These are phyloP conservation scores for Macrocentrus cingulum DNA, from an alignment of 1,140 invertebrate species.

Conservation along the genomic window DNA sequence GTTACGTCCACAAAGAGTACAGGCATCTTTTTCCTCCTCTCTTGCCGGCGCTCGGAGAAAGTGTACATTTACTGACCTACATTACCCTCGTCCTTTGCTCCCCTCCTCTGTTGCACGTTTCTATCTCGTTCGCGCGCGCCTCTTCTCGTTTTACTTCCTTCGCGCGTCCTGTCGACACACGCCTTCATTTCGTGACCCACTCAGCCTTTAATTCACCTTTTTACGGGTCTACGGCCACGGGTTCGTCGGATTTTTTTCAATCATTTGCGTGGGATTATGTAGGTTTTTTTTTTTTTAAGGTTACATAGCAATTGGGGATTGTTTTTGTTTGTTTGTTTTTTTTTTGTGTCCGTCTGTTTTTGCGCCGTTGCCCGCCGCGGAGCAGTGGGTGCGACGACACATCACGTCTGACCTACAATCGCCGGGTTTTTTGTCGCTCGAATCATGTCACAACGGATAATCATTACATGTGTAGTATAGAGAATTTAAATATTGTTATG, in stretches of 20 bases:
- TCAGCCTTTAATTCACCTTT: too few species aligned
- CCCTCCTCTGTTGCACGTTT: constrained; percentile 25
- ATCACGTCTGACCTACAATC: constrained; percentile 25
- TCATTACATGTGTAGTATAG: too few species aligned
- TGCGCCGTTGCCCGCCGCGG: too few species aligned
- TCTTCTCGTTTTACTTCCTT: neutral
- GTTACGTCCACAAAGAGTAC: constrained; percentile 24
- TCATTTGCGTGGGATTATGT: too few species aligned
- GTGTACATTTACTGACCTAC: constrained; percentile 59
- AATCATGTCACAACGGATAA: constrained; percentile 24
- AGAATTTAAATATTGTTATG: constrained; percentile 1
- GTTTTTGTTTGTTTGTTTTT: too few species aligned
- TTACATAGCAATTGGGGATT: too few species aligned
- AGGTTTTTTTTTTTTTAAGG: too few species aligned
- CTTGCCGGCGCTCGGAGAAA: constrained; percentile 56
- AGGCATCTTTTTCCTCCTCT: constrained; percentile 26
- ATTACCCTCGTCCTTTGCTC: constrained; percentile 47
- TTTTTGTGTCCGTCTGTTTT: too few species aligned
- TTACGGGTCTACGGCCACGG: too few species aligned
- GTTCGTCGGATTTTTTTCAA: too few species aligned
- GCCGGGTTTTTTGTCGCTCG: constrained; percentile 1
- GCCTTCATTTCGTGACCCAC: constrained; percentile 17
- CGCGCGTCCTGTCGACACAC: constrained; percentile 2
- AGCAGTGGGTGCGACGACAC: constrained; percentile 22
- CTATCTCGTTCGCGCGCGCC: neutral